Evolutionary conservation across 2,113 vertebrate genomes (phyloP).

Genomic region (Brachyhypopomus gauderio): DNA sequence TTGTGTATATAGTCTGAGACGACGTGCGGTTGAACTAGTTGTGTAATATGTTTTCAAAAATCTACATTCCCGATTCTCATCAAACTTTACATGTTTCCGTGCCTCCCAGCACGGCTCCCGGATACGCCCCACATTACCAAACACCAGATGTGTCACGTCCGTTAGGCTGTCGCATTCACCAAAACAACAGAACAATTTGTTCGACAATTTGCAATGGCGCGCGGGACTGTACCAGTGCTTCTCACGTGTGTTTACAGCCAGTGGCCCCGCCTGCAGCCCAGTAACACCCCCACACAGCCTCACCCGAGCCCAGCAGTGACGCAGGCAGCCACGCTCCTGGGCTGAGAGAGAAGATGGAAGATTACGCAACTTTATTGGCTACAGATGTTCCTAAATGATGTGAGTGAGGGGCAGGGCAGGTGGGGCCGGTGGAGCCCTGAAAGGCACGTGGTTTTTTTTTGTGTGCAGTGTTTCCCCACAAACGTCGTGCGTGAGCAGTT

Average conservation of each 20-base stretch:
- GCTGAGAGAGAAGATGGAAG: slow-evolving; percentile 38
- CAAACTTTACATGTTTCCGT: neutral
- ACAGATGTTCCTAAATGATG: slow-evolving; percentile 38
- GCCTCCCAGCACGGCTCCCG: neutral
- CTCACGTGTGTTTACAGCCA: slow-evolving; percentile 22
- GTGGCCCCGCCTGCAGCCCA: neutral
- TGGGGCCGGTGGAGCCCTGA: neutral
- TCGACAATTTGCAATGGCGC: slow-evolving; percentile 18
- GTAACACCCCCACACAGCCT: neutral
- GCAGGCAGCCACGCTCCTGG: slow-evolving; percentile 33
- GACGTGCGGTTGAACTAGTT: neutral
- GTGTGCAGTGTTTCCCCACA: slow-evolving; percentile 7
- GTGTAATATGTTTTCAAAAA: neutral
- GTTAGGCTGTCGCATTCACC: slow-evolving; percentile 9
- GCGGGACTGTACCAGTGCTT: slow-evolving; percentile 4
- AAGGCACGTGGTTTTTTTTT: slow-evolving; percentile 20
- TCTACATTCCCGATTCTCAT: neutral
- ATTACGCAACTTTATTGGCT: slow-evolving; percentile 51
- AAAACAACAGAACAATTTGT: slow-evolving; percentile 36
- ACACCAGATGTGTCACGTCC: slow-evolving; percentile 38
- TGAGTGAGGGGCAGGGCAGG: neutral
- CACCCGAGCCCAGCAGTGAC: slow-evolving; percentile 36
- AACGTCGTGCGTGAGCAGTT: no score
- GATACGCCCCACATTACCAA: neutral
- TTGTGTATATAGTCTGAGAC: neutral